These are phyloP conservation scores for Aldrovandia affinis DNA, from an alignment of 2,797 vertebrate genomes.

Conservation along the genomic window DNA sequence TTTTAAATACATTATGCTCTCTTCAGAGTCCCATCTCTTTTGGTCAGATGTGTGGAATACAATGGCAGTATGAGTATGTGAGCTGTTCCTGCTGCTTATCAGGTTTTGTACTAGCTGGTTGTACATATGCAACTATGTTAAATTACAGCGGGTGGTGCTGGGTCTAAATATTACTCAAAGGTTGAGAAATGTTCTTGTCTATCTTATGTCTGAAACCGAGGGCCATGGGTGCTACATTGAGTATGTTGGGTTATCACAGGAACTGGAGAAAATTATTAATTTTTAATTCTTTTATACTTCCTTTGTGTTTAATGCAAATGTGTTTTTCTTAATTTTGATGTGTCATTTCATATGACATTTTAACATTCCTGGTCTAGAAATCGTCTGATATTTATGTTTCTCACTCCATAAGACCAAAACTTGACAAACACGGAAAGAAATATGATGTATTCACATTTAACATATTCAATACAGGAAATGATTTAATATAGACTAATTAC, in stretches of 20 bases:
- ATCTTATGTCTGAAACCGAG: neutral
- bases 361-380: neutral
- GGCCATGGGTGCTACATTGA: neutral
- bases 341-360: neutral
- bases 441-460: neutral
- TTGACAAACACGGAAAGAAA: neutral
- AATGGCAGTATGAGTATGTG: too few species aligned
- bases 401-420: too few species aligned
- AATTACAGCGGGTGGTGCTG: too few species aligned
- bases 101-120: neutral
- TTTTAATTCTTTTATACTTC: neutral
- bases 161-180: too few species aligned
- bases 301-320: neutral
- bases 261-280: neutral
- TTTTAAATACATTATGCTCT: neutral
- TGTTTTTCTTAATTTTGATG: neutral
- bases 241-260: neutral
- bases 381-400: too few species aligned
- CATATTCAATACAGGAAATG: neutral
- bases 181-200: too few species aligned
- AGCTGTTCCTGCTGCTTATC: neutral
- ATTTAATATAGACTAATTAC: neutral
- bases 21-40: neutral
- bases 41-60: too few species aligned
- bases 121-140: neutral